Conservation (phyloP, 2,888 invertebrate species). For the Coelinius sp. region DNA sequence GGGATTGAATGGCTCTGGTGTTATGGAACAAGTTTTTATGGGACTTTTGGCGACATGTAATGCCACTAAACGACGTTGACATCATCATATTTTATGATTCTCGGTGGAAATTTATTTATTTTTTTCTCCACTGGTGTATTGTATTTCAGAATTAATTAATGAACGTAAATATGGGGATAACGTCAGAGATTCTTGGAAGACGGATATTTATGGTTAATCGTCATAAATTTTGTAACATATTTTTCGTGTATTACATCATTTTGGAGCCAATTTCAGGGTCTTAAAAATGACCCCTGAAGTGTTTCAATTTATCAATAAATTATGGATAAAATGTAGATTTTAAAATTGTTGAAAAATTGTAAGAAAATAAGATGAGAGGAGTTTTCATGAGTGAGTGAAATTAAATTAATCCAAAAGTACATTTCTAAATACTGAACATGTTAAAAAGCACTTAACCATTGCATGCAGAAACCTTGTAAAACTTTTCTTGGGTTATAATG, state of each 20-base stretch:
- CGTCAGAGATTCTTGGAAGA: neutral
- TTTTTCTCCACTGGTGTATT: slow-evolving; percentile 1
- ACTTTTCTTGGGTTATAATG: neutral
- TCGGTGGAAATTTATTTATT: neutral
- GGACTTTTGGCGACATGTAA: slow-evolving; percentile 15
- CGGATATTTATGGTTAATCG: neutral
- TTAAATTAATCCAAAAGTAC: neutral
- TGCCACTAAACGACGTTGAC: slow-evolving; percentile 19
- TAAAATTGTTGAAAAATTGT: too few relatives aligned
- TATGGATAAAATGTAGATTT: too few relatives aligned
- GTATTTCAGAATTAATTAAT: slow-evolving; percentile 9
- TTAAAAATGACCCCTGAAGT: too few relatives aligned
- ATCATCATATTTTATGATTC: slow-evolving; percentile 10
- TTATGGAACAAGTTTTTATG: slow-evolving; percentile 8
- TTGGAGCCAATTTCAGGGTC: too few relatives aligned
- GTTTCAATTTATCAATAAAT: too few relatives aligned
- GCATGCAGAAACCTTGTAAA: slow-evolving; percentile 7
- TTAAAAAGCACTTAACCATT: neutral
- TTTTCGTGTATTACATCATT: neutral
- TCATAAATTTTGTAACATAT: neutral
- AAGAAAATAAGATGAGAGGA: too few relatives aligned
- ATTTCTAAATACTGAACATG: neutral
- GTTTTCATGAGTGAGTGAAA: too few relatives aligned
- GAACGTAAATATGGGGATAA: neutral
- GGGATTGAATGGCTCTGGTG: slow-evolving; percentile 7